phyloP scores from a whole-genome alignment of 2,113 vertebrate genomes.

The Peromyscus leucopus region DNA sequence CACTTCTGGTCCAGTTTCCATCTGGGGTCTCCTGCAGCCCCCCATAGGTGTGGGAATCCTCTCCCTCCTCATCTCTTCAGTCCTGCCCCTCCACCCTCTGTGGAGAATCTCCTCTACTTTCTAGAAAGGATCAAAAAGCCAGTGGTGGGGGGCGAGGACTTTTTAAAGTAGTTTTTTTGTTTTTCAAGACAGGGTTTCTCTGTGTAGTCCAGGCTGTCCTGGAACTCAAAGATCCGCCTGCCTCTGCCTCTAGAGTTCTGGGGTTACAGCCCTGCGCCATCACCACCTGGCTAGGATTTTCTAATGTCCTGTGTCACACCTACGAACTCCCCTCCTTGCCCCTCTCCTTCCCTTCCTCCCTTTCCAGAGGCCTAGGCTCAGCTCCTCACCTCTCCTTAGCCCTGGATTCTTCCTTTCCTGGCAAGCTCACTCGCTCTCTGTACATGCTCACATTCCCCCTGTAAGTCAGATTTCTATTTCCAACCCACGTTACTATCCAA shows the following conservation, averaged over 20 bases:
- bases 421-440: not conserved
- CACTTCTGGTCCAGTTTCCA: not conserved
- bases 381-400: not conserved
- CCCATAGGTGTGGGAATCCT: not conserved
- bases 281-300: not conserved
- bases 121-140: not conserved
- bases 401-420: not conserved
- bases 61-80: not conserved
- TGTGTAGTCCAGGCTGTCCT: not conserved
- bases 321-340: not conserved
- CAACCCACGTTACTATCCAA: too few species aligned
- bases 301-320: not conserved
- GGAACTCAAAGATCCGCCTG: not conserved
- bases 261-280: not conserved
- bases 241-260: not conserved
- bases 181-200: too few species aligned
- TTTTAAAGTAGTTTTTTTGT: too few species aligned
- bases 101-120: not conserved
- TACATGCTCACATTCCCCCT: not conserved
- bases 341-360: not conserved
- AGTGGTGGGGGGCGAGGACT: too few species aligned
- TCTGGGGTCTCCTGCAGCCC: not conserved
- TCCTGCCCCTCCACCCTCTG: not conserved
- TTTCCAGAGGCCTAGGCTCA: not conserved
- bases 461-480: not conserved